Evolutionary conservation across 1,140 invertebrate species (phyloP), one percentile per base, ranked within the genome.

Genomic region (Melitaea cinxia): DNA sequence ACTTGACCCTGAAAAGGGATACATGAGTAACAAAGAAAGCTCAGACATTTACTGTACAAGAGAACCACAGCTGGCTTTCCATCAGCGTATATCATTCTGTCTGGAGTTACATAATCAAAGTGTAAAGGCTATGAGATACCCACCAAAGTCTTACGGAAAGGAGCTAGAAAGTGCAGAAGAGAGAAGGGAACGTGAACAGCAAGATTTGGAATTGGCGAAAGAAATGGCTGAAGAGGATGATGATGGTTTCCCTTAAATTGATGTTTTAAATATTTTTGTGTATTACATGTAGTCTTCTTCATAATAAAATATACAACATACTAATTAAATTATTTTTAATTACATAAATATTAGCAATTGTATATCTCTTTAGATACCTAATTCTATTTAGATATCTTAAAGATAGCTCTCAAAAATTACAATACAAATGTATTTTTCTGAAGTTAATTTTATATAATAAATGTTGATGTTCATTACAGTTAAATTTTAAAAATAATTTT

Each of bases 141-240:
- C 99, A 26, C 98, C 98, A 1, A 99, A 99, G 85, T 98, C 98
- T 0, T 99, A 99, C 92, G 98, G 98, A 2, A 99, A 99, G 85
- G 98, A 99, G 87, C 92, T 99, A 37, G 98, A 99, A 85, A 99
- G 98, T 71, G 98, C 98, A 26, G 98, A 99, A 91, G 98, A 99
- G 83, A 93, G 98, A 39, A 93, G 98, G 49, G 98, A 99, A 89
- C 92, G 98, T 49, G 98, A 99, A 85, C 98, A 99, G 80, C 98
- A 99, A 86, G 98, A 99, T 91, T 92, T 99, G 65, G 98, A 99
- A 91, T 92, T 99, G 72, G 98, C 98, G 7, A 99, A 99, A 88
- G 98, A 99, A 93, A 99, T 99, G 96, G 98, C 98, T 5, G 98
- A 99, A 87, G 98, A 99, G 84, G 98, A 99, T 92, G 98, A 99